Evolutionary conservation across 2,888 invertebrate genomes (phyloP).

Genomic region (Acleris laterana): DNA sequence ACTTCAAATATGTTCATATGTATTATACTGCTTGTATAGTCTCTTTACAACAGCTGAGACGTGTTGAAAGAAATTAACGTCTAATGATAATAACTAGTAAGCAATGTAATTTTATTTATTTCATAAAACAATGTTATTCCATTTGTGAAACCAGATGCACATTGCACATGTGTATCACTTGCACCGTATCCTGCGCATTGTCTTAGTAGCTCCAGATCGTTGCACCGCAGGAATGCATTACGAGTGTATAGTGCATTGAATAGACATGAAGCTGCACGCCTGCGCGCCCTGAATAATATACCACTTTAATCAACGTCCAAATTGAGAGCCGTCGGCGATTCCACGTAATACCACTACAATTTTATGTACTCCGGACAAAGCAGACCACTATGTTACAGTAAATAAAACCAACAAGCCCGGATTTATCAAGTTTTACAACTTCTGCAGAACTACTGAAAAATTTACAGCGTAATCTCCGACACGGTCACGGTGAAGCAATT

Average conservation of each 20-base stretch:
- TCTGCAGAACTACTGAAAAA: conserved; percentile 3
- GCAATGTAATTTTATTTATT: too few relatives aligned
- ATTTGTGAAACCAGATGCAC: too few relatives aligned
- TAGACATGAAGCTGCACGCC: conserved; percentile 24
- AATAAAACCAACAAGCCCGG: conserved; percentile 6
- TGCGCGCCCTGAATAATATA: conserved; percentile 43
- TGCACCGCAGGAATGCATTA: conserved; percentile 26
- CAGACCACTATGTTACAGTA: background rate
- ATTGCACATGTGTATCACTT: too few relatives aligned
- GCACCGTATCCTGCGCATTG: too few relatives aligned
- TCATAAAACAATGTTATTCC: too few relatives aligned
- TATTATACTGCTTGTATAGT: too few relatives aligned
- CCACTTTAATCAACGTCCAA: conserved; percentile 44
- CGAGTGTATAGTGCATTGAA: conserved; percentile 17
- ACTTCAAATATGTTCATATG: too few relatives aligned
- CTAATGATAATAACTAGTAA: too few relatives aligned
- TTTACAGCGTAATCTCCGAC: conserved; percentile 5
- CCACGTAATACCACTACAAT: conserved; percentile 23
- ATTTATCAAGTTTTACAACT: conserved; percentile 19
- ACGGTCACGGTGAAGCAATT: background rate
- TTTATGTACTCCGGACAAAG: conserved; percentile 9
- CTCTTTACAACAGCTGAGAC: too few relatives aligned
- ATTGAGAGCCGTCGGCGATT: conserved; percentile 32
- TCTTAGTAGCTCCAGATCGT: background rate
- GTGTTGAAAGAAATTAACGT: too few relatives aligned